Percentiles rank a stretch among this genome's conserved stretches.
These are phyloP conservation scores for Xiphophorus birchmanni DNA, from an alignment of 2,797 vertebrate genomes.

Conservation along the genomic window DNA sequence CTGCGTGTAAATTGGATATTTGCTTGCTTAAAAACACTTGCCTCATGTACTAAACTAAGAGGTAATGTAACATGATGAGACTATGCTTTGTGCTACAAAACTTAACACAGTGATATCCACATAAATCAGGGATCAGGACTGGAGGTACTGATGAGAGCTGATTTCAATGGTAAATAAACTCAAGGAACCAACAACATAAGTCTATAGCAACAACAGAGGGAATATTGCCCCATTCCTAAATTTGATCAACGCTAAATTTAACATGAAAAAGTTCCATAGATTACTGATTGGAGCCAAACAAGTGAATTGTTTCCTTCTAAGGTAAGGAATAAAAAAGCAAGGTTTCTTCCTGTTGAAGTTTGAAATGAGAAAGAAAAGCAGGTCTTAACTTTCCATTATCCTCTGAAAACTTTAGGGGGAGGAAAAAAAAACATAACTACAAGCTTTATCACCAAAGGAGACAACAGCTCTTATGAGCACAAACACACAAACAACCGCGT, in stretches of 20 bases:
- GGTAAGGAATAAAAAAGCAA: not conserved
- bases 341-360: not conserved
- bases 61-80: not conserved
- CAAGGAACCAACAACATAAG: not conserved
- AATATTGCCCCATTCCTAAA: not conserved
- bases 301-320: not conserved
- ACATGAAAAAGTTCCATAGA: not conserved
- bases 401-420: constrained; percentile 37
- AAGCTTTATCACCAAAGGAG: constrained; percentile 27
- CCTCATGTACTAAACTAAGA: not conserved
- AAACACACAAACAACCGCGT: constrained; percentile 10
- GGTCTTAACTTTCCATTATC: constrained; percentile 29
- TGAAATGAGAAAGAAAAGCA: constrained; percentile 18
- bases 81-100: not conserved
- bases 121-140: not conserved
- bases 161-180: not conserved
- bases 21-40: constrained; percentile 8
- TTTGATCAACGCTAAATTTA: not conserved
- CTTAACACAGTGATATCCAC: not conserved
- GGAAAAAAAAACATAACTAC: constrained; percentile 30
- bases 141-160: not conserved
- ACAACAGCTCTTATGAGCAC: constrained; percentile 36
- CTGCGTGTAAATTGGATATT: not conserved
- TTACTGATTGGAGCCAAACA: not conserved
- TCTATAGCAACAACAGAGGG: not conserved